Conservation (phyloP, 2,888 invertebrate species). For the Torymus tubicola region DNA sequence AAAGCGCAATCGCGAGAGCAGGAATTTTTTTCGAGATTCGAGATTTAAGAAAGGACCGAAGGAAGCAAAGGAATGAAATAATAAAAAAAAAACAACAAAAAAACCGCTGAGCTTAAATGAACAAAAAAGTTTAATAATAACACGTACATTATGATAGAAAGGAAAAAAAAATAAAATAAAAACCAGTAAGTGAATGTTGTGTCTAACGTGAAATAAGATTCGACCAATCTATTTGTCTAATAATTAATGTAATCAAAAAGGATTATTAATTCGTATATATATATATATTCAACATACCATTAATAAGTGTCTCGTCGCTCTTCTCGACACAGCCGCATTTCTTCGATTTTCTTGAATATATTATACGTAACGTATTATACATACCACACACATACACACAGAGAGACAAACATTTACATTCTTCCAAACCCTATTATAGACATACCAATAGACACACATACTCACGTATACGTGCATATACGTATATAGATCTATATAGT, state of each 20-base stretch:
- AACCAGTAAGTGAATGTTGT: conserved; percentile 59
- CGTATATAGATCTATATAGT: not conserved
- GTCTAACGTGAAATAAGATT: conserved; percentile 64
- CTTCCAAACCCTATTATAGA: too few relatives aligned
- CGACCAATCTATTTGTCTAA: conserved; percentile 74
- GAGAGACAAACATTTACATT: not conserved
- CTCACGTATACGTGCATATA: not conserved
- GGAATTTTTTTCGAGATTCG: not conserved
- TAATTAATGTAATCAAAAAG: conserved; percentile 50
- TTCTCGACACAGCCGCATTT: conserved; percentile 40
- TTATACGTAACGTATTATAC: not conserved
- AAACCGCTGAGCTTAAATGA: conserved; percentile 54
- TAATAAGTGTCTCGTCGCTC: conserved; percentile 46
- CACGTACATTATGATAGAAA: conserved; percentile 34
- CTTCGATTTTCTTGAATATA: conserved; percentile 42
- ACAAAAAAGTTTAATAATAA: conserved; percentile 48
- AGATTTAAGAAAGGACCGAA: not conserved
- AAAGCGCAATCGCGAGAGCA: too few relatives aligned
- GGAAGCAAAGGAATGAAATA: conserved; percentile 33
- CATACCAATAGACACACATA: not conserved
- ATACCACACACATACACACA: not conserved
- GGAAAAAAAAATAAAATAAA: too few relatives aligned
- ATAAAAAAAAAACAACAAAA: conserved; percentile 32
- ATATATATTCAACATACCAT: conserved; percentile 22
- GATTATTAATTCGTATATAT: conserved; percentile 33